Evolutionary conservation across 2,888 invertebrate species (phyloP).

Genomic region (Gnatocerus cornutus): DNA sequence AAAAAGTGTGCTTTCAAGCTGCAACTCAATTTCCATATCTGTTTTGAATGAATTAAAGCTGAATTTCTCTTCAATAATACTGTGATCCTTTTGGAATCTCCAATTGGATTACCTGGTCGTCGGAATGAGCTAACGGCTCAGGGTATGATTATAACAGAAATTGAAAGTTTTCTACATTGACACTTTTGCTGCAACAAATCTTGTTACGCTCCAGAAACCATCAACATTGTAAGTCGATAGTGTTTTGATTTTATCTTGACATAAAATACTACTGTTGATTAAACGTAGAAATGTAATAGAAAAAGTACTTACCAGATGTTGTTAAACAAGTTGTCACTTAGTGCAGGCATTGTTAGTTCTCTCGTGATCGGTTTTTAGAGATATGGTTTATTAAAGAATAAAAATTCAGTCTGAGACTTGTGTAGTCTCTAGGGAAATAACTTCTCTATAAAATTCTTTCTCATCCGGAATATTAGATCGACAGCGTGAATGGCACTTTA

Average conservation of each 20-base stretch:
- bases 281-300: background rate
- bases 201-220: constrained; percentile 41
- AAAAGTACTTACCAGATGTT: background rate
- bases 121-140: background rate
- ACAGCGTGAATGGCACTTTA: constrained; percentile 25
- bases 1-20: no score
- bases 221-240: constrained; percentile 18
- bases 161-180: constrained; percentile 38
- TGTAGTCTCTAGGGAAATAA: constrained; percentile 4
- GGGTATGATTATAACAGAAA: constrained; percentile 9
- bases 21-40: no score
- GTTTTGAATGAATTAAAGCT: no score
- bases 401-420: constrained; percentile 1
- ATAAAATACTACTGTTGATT: constrained; percentile 7
- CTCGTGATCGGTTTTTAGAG: background rate
- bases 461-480: constrained; percentile 1
- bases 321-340: constrained; percentile 12
- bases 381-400: constrained; percentile 10
- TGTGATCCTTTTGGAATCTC: no score
- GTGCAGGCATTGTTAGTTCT: background rate
- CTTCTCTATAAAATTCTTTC: constrained; percentile 7
- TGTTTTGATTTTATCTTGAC: constrained; percentile 32
- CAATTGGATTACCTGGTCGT: background rate
- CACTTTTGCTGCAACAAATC: constrained; percentile 35
- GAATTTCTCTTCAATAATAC: no score